A percentile compares a stretch with the other conserved stretches of the same genome.
These are phyloP conservation scores for Belonocnema kinseyi DNA, from an alignment of 1,140 invertebrate genomes.

Conservation along the genomic window DNA sequence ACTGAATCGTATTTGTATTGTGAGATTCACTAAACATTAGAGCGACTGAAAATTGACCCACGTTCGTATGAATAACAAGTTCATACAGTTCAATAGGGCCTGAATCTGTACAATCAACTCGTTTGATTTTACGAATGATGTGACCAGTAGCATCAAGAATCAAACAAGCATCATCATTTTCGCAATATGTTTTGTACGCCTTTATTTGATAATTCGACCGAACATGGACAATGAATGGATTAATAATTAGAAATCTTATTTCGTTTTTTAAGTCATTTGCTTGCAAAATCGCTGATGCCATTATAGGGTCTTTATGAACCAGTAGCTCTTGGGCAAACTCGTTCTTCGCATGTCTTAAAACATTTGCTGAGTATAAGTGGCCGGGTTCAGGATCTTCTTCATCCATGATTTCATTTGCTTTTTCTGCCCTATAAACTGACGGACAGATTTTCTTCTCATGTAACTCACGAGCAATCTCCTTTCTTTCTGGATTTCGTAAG, in stretches of 20 bases:
- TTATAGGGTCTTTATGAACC: not conserved
- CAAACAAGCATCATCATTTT: constrained; percentile 8
- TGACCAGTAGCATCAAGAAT: constrained; percentile 42
- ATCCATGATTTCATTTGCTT: not conserved
- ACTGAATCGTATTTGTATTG: constrained; percentile 38
- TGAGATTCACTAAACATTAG: constrained; percentile 44
- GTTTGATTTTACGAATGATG: not conserved
- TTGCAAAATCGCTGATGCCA: not conserved
- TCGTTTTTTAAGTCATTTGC: not conserved
- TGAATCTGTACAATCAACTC: constrained; percentile 31
- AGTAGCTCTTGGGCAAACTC: too few species aligned
- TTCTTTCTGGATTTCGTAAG: constrained; percentile 19
- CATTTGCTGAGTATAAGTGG: too few species aligned
- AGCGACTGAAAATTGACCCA: constrained; percentile 33
- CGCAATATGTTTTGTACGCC: constrained; percentile 34
- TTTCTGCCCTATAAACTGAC: not conserved
- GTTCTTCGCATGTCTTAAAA: too few species aligned
- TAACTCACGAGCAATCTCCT: not conserved
- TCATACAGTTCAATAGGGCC: constrained; percentile 44
- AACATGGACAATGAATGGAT: constrained; percentile 38
- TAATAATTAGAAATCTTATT: constrained; percentile 31
- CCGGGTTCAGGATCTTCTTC: not conserved
- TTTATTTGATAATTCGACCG: constrained; percentile 40
- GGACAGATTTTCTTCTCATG: constrained; percentile 10
- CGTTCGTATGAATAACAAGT: constrained; percentile 28